Base-by-base conservation (phyloP, 2,797 vertebrate species). In the Pipistrellus pygmaeus region DNA sequence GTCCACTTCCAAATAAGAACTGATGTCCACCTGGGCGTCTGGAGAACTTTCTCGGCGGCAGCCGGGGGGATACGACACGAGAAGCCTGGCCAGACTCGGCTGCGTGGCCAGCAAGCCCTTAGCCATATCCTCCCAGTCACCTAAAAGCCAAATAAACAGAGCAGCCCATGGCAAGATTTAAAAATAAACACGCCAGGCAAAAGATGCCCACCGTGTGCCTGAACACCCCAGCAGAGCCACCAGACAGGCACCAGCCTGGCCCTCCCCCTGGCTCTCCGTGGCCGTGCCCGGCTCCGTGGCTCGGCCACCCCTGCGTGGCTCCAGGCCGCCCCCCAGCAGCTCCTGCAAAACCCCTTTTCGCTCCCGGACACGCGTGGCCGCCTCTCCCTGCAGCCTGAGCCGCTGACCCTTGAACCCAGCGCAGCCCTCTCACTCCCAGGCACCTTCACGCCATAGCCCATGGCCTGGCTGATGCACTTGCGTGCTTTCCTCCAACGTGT, bases 61-160 rank as follows among this genome's bases (percentile, higher is more conserved):
- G 38, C 35, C 10, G 46, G 21, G 80, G 76, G 27, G 77, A 92
- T 46, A 80, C 25, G 69, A 96, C 68, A 83, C 21, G 90, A 76
- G 95, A 92, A 93, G 57, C 64, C 66, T 64, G 95, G 57, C 82
- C 0, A 97, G 93, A 85, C 71, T 77, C 90, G 95, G 71, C 95
- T 93, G 96, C 93, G 93, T 94, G 83, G 85, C 10, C 69, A 97
- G 80, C 88, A 87, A 88, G 57, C 55, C 38, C 38, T 41, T 41
- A 41, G 38, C 38, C 38, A 7, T 41, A 41, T 41, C 38, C 38
- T 41, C 7, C 38, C 38, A 41, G 1, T 41, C 38, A 96, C 75
- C 86, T 94, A 51, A 97, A 97, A 97, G 83, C 62, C 93, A 85
- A 93, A 97, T 94, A 95, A 91, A 95, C 96, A 87, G 91, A 97